phyloP scores from a whole-genome alignment of 2,113 vertebrate genomes.

The Porphyrio hochstetteri region DNA sequence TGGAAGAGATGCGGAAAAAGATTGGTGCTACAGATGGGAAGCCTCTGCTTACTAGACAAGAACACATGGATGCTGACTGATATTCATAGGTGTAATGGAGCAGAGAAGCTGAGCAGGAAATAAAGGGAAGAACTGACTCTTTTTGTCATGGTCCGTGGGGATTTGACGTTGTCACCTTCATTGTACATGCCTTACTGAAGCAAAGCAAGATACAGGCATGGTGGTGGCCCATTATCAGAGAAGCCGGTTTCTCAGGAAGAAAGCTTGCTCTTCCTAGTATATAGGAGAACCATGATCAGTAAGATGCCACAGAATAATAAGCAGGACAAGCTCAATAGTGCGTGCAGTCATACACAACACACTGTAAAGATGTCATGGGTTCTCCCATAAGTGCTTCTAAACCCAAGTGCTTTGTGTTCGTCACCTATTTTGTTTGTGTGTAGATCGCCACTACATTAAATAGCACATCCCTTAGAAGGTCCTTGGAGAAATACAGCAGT shows the following conservation, averaged over 20 bases:
- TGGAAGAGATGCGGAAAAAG: constrained; percentile 75
- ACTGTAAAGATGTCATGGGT: not conserved
- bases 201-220: not conserved
- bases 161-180: not conserved
- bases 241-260: constrained; percentile 37
- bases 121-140: constrained; percentile 28
- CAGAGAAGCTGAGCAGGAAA: not conserved
- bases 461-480: not conserved
- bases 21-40: constrained; percentile 9
- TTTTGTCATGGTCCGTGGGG: not conserved
- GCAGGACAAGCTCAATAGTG: not conserved
- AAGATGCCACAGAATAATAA: not conserved
- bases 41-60: not conserved
- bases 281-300: not conserved
- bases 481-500: not conserved
- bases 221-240: not conserved
- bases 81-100: not conserved
- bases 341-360: not conserved
- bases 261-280: not conserved
- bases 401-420: constrained; percentile 46
- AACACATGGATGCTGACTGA: constrained; percentile 54
- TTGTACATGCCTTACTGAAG: constrained; percentile 47
- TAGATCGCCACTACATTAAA: not conserved
- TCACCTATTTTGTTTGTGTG: not conserved
- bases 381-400: constrained; percentile 41